Base-by-base conservation (phyloP, 2,888 invertebrate species). In the Linnaemya vulpina region DNA sequence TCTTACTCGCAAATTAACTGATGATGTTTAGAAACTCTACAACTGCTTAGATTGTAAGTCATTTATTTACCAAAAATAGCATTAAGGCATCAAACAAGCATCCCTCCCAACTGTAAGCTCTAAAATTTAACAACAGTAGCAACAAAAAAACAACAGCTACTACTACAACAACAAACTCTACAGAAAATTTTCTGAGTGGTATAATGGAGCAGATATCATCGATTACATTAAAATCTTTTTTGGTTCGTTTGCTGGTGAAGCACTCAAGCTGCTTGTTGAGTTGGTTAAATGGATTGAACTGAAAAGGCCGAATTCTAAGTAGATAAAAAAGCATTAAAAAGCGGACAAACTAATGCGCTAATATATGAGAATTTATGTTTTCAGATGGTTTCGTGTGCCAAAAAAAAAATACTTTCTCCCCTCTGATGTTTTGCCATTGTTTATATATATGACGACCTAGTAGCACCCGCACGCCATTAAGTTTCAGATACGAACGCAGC, bases 341-440 rank as follows among this genome's bases (percentile, higher is more conserved):
- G 67, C 78, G 63, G 51, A 58, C 70, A 63, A 58, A 70, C 77
- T 81, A 85, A 82, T 82, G 74, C 78, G 70, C 71, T 82, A 82
- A 78, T 85, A 78, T 71, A 85, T 78, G 74, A 81, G 70, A 30
- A 17, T 74, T 60, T 63, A 15, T 30, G 46, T 40, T 74, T 68
- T 53, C 67, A 25, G 17, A 13, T 2, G 3, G 5, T 70, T 40
- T 22, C 43, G 22, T 53, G 11, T 55, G 17, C 15, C 43, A 20
- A 20, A 22, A 38, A 20, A n/a, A 30, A 17, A 8, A 5, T 46
- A 15, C 7, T 11, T 3, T 65, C 30, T 38, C 38, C 38, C 17
- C 0, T 17, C 8, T 38, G 22, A 5, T 38, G 22, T 35, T 20
- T 35, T n/a, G 40, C 40, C 53, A 30, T 38, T 55, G 22, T 15